Evolutionary conservation across 2,888 invertebrate genomes (phyloP).

Genomic region (Hydraecia micacea): DNA sequence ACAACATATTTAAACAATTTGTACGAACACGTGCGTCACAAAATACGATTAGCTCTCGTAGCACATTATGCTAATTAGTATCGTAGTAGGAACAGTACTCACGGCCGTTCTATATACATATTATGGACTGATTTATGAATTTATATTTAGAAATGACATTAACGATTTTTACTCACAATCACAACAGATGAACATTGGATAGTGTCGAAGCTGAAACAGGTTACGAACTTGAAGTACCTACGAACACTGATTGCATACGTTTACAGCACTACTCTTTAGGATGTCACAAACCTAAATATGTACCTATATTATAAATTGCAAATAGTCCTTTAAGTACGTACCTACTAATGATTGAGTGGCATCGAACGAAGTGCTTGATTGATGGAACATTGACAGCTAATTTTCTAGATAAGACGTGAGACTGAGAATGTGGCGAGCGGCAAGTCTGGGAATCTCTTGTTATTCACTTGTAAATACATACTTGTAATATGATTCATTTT

Average conservation of each 20-base stretch:
- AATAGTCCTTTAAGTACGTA: conserved; percentile 16
- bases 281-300: not conserved
- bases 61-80: conserved; percentile 72
- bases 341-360: conserved; percentile 13
- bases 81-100: conserved; percentile 57
- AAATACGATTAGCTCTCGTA: conserved; percentile 64
- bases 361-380: conserved; percentile 36
- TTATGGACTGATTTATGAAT: not conserved
- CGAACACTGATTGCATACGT: not conserved
- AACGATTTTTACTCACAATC: not conserved
- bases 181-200: not conserved
- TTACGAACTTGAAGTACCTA: not conserved
- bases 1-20: conserved; percentile 75
- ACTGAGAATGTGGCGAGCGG: conserved; percentile 10
- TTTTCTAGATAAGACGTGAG: conserved; percentile 49
- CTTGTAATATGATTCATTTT: conserved; percentile 61
- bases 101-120: conserved; percentile 45
- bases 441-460: conserved; percentile 23
- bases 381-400: conserved; percentile 28
- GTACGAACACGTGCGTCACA: conserved; percentile 73
- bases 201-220: not conserved
- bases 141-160: conserved; percentile 29
- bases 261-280: not conserved
- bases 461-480: conserved; percentile 25
- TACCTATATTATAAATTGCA: conserved; percentile 1